These are phyloP conservation scores for Panagrolaimus sp. DNA, from an alignment of 1,140 invertebrate genomes.

Conservation along the genomic window DNA sequence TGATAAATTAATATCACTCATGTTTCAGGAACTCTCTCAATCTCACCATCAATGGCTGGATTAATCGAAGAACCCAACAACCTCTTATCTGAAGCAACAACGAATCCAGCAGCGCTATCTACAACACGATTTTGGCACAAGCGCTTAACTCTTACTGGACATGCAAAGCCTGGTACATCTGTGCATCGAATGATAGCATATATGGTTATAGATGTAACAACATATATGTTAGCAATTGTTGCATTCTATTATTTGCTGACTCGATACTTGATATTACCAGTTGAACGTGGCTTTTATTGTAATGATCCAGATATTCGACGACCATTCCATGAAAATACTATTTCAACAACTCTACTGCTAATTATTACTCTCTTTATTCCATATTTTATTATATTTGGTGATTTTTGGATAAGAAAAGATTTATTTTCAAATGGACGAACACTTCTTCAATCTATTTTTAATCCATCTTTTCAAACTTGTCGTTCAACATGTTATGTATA, in stretches of 20 bases:
- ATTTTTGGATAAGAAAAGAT: neutral
- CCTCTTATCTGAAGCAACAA: neutral
- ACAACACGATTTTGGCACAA: conserved; percentile 1
- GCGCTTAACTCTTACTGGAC: conserved; percentile 3
- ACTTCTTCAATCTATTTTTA: neutral
- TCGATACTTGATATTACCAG: neutral
- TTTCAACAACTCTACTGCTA: conserved; percentile 21
- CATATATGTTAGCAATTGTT: too few relatives aligned
- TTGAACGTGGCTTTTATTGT: conserved; percentile 25
- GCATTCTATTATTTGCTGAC: neutral
- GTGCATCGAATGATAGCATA: too few relatives aligned
- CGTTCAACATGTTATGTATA: conserved; percentile 12
- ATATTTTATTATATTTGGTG: neutral
- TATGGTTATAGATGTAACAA: too few relatives aligned
- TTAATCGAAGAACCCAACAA: too few relatives aligned
- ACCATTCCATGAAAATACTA: conserved; percentile 25
- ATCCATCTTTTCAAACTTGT: neutral
- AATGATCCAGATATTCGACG: conserved; percentile 24
- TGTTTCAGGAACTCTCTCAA: too few relatives aligned
- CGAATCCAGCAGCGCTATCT: neutral
- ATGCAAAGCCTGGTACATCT: neutral
- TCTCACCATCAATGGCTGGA: too few relatives aligned
- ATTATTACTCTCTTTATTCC: neutral
- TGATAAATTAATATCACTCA: too few relatives aligned
- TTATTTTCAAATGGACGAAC: neutral